Evolutionary conservation across 2,113 vertebrate species (phyloP).

Genomic region (Melanocharis versteri): DNA sequence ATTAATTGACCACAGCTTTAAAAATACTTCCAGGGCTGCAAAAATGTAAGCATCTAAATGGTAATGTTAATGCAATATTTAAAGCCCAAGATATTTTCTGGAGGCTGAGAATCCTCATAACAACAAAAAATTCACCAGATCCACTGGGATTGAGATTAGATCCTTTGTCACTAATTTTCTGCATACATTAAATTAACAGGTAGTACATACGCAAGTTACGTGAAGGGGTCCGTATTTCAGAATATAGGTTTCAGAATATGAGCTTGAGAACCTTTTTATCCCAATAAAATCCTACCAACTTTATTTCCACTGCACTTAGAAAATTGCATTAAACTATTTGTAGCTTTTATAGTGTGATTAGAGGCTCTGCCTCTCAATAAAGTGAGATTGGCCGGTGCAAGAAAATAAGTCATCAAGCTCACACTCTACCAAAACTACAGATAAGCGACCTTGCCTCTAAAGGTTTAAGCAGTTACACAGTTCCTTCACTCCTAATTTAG

Average conservation of each 20-base stretch:
- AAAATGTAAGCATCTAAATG: neutral
- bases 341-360: neutral
- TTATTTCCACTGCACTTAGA: neutral
- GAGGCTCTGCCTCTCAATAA: neutral
- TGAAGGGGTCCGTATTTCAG: neutral
- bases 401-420: neutral
- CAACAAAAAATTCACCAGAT: neutral
- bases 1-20: neutral
- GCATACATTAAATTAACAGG: neutral
- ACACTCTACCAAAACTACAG: neutral
- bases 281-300: neutral
- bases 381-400: neutral
- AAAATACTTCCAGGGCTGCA: neutral
- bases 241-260: neutral
- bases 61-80: neutral
- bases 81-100: neutral
- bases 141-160: neutral
- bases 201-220: neutral
- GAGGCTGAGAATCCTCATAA: neutral
- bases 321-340: neutral
- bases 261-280: neutral
- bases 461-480: accelerated
- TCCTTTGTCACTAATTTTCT: neutral
- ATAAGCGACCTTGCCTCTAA: neutral
- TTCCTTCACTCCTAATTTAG: neutral